phyloP scores from a whole-genome alignment of 2,888 invertebrate species.

The Drosophila kambysellisi region DNA sequence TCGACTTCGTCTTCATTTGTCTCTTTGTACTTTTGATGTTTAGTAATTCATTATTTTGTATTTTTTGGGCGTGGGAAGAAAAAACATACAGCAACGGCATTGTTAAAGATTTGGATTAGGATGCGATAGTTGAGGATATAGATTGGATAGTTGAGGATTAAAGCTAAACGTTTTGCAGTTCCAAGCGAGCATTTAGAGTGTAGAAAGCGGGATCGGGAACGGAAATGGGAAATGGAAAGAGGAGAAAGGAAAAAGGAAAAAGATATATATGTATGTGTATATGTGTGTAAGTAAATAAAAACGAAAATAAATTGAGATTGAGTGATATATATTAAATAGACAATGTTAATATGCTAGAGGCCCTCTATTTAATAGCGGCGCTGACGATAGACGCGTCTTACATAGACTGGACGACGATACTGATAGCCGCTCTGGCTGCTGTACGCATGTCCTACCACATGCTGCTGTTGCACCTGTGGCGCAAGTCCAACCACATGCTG shows the following conservation, averaged over 20 bases:
- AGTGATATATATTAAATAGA: conserved; percentile 67
- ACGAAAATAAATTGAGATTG: conserved; percentile 51
- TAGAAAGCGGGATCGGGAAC: conserved; percentile 34
- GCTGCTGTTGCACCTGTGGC: conserved; percentile 34
- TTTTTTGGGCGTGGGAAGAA: conserved; percentile 34
- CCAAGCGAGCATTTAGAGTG: conserved; percentile 51
- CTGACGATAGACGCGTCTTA: conserved; percentile 80
- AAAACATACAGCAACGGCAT: conserved; percentile 33
- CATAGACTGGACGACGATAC: conserved; percentile 82
- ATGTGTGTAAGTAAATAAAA: conserved; percentile 51
- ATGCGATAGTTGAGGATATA: conserved; percentile 50
- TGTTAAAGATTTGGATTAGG: conserved; percentile 53
- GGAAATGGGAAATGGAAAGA: conserved; percentile 26
- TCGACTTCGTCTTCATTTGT: conserved; percentile 73
- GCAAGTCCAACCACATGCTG: conserved; percentile 62
- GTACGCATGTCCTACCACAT: conserved; percentile 67
- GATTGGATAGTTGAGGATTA: conserved; percentile 44
- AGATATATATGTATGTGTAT: conserved; percentile 1
- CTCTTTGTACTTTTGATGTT: conserved; percentile 82
- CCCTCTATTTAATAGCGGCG: conserved; percentile 74
- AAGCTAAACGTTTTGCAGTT: conserved; percentile 46
- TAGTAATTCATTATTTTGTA: conserved; percentile 33
- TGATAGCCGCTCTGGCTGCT: conserved; percentile 78
- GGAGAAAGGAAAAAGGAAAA: conserved; percentile 25
- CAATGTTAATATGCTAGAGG: conserved; percentile 56